These are phyloP conservation scores for Drosophila miranda DNA, from an alignment of 1,140 invertebrate genomes.

Conservation along the genomic window DNA sequence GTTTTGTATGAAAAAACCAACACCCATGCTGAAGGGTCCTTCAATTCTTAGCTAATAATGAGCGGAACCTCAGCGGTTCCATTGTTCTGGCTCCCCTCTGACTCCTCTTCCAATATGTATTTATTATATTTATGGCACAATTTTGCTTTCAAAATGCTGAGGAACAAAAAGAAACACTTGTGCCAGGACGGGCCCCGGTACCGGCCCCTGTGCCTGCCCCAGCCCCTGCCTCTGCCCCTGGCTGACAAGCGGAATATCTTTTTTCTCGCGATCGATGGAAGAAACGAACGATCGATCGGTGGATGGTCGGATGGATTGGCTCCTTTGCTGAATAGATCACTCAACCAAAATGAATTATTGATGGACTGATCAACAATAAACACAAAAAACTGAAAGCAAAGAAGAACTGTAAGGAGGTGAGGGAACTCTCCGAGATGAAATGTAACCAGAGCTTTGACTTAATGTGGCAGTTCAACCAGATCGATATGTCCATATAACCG, in stretches of 20 bases:
- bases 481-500: constrained; percentile 42
- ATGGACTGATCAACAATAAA: constrained; percentile 48
- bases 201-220: not conserved
- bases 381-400: constrained; percentile 14
- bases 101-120: constrained; percentile 40
- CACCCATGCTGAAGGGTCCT: constrained; percentile 71
- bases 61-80: constrained; percentile 63
- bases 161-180: constrained; percentile 64
- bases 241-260: constrained; percentile 78
- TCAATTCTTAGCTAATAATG: constrained; percentile 67
- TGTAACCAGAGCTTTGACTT: constrained; percentile 56
- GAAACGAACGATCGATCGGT: constrained; percentile 17
- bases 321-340: constrained; percentile 68
- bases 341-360: constrained; percentile 76
- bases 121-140: constrained; percentile 79
- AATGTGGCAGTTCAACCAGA: constrained; percentile 50
- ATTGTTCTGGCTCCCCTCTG: constrained; percentile 42
- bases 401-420: too few relatives aligned
- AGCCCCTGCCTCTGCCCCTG: not conserved
- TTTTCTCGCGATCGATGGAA: constrained; percentile 66
- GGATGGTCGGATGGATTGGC: constrained; percentile 20
- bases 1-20: constrained; percentile 66
- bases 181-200: constrained; percentile 20
- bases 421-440: constrained; percentile 21
- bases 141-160: constrained; percentile 53